phyloP scores from a whole-genome alignment of 2,113 vertebrate species.

The Ariopsis seemanni region DNA sequence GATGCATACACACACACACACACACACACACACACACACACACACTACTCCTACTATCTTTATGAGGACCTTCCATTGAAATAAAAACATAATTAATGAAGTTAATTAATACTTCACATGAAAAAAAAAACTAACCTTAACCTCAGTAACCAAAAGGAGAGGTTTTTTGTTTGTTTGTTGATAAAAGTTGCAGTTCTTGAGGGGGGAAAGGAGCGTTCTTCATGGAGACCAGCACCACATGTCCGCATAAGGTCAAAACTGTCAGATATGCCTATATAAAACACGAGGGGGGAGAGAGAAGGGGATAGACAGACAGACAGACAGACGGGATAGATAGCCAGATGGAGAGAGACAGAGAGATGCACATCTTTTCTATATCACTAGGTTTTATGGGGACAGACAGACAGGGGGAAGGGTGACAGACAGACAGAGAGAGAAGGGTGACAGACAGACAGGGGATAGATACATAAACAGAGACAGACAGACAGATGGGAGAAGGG shows the following conservation, averaged over 20 bases:
- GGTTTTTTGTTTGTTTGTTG: neutral
- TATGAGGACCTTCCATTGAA: neutral
- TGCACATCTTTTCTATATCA: no score
- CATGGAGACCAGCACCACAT: neutral
- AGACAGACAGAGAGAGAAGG: no score
- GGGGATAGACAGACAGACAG: fast-evolving
- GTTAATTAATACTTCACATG: neutral
- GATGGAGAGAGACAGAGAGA: no score
- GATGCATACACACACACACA: neutral
- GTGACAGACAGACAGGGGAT: no score
- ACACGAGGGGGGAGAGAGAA: neutral
- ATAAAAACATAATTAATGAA: neutral
- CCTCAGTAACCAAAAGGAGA: neutral
- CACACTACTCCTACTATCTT: neutral
- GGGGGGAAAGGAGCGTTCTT: neutral
- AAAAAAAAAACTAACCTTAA: neutral
- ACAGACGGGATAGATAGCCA: neutral
- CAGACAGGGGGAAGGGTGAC: no score
- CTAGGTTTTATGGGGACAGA: no score
- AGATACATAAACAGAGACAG: no score
- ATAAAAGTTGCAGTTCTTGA: neutral
- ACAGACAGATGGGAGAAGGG: no score
- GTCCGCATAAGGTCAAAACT: neutral
- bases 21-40: neutral
- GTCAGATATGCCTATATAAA: neutral